Base-by-base conservation (phyloP, 2,797 vertebrate genomes). In the Pangasius macronema region DNA sequence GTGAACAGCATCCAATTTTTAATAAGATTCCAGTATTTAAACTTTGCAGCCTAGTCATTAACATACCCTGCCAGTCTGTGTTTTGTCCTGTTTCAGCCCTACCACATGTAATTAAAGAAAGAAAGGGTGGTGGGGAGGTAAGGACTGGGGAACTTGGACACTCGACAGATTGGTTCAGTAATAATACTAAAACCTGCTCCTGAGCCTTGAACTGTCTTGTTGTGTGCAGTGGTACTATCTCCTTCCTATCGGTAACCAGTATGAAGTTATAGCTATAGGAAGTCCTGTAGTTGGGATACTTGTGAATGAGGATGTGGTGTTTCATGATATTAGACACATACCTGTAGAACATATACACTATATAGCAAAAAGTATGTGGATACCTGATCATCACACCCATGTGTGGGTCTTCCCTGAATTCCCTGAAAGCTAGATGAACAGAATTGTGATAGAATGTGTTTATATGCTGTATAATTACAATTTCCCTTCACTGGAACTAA, bases 81-180 rank as follows among this genome's bases (percentile, higher is more conserved):
- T 49, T 57, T 33, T 79, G 20, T 30, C 83, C 22, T 36, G 59
- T 68, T 85, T 46, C 59, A 63, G 68, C 39, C 61, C 83, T 63
- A n/a, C 42, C 55, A 65, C 16, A 68, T 67, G 51, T n/a, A 49
- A 51, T 83, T 51, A 72, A 73, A 42, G 20, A 42, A 73, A 72
- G 33, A 39, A 72, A 51, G 20, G 1, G 14, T 33, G 27, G n/a
- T 55, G 4, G 27, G 24, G 39, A 82, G 11, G 59, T 30, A 22
- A 53, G 75, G 5, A 75, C 42, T 51, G 24, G 13, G 42, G 20
- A 36, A 80, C 20, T 20, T 39, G 53, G n/a, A 39, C 11, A 51
- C 2, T 36, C 24, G 30, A 55, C 36, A 33, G 9, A 55, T 13
- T 55, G 51, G 14, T 20, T 77, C 8, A 53, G n/a, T 11, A 10